Evolutionary conservation across 1,140 invertebrate species (phyloP).

Genomic region (Trachymyrmex septentrionalis): DNA sequence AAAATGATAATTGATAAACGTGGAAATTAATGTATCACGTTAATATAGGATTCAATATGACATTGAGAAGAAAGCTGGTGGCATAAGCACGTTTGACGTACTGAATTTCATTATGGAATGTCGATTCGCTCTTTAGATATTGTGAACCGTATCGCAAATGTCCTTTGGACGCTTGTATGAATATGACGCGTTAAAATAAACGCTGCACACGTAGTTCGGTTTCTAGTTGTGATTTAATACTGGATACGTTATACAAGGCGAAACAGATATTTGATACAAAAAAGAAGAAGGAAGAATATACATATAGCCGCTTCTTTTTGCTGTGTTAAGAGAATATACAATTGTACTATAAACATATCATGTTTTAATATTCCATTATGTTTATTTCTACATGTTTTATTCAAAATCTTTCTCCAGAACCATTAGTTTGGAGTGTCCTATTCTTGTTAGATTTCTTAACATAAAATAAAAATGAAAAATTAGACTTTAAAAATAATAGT

Average conservation of each 20-base stretch:
- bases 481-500: background rate
- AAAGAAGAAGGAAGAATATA: conserved; percentile 10
- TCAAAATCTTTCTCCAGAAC: background rate
- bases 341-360: background rate
- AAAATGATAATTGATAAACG: conserved; percentile 38
- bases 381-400: conserved; percentile 16
- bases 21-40: conserved; percentile 7
- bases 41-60: conserved; percentile 22
- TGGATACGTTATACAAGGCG: background rate
- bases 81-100: conserved; percentile 23
- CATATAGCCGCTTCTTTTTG: background rate
- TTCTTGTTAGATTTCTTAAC: background rate
- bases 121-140: conserved; percentile 47
- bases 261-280: background rate
- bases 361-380: background rate
- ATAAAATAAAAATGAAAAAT: background rate
- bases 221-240: conserved; percentile 1
- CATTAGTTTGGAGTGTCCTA: background rate
- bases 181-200: background rate
- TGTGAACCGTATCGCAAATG: conserved; percentile 21
- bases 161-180: conserved; percentile 15
- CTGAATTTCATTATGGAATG: background rate
- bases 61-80: background rate
- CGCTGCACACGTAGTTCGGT: background rate
- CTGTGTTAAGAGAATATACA: background rate